Conservation (phyloP, 2,888 invertebrate genomes). For the Noctua comes region DNA sequence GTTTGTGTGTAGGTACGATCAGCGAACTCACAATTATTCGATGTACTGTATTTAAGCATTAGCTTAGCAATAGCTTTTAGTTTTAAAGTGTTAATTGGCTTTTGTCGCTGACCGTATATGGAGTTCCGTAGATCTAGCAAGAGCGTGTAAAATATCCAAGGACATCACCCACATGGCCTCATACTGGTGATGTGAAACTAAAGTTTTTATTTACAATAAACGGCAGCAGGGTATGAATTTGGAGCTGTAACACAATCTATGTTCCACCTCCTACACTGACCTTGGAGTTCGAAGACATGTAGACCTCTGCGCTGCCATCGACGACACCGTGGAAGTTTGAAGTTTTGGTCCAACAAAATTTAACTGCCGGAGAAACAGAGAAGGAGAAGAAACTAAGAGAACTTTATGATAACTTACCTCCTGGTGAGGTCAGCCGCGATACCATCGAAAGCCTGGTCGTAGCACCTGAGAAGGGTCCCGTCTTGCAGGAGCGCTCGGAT, state of each 20-base stretch:
- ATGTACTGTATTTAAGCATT: neutral
- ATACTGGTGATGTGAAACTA: neutral
- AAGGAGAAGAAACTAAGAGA: neutral
- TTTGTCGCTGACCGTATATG: neutral
- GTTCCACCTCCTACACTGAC: neutral
- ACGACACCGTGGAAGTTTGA: too few relatives aligned
- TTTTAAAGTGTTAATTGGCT: neutral
- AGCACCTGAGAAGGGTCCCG: slow-evolving; percentile 76
- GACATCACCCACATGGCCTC: neutral
- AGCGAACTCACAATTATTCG: neutral
- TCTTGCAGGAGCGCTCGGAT: slow-evolving; percentile 82
- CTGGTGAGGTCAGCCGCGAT: slow-evolving; percentile 82
- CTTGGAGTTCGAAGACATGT: neutral
- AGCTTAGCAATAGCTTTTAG: neutral
- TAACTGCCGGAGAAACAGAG: neutral
- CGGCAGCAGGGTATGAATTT: neutral
- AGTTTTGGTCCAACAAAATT: neutral
- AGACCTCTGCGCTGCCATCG: neutral
- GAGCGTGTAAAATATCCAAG: neutral
- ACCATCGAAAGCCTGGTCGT: slow-evolving; percentile 81
- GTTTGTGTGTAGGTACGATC: neutral
- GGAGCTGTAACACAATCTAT: neutral
- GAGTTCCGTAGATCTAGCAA: neutral
- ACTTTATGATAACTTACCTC: slow-evolving; percentile 70
- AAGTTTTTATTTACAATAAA: neutral